Evolutionary conservation across 2,888 invertebrate genomes (phyloP).

Genomic region (Odontocerum albicorne): DNA sequence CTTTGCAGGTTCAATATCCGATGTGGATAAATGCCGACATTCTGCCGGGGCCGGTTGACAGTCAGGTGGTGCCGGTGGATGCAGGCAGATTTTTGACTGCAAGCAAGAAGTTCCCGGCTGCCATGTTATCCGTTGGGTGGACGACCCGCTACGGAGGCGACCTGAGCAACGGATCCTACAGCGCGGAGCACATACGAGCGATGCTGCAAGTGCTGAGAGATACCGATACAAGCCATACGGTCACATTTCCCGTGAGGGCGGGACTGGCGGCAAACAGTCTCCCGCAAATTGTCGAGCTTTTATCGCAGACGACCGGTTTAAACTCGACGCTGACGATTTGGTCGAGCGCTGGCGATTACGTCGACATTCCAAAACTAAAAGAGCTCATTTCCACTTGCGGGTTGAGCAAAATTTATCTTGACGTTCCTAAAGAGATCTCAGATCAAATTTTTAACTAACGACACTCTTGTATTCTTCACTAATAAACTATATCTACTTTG

Average conservation of each 20-base stretch:
- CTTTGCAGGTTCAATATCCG: constrained; percentile 66
- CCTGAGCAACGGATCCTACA: constrained; percentile 61
- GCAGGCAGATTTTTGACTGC: constrained; percentile 63
- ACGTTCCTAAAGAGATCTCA: constrained; percentile 68
- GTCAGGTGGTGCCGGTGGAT: constrained; percentile 62
- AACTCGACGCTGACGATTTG: constrained; percentile 78
- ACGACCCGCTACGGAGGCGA: constrained; percentile 67
- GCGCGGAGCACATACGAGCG: constrained; percentile 61
- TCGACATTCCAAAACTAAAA: constrained; percentile 66
- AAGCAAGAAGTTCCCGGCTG: constrained; percentile 60
- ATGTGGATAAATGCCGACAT: constrained; percentile 91
- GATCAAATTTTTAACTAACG: no score
- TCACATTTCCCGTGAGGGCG: constrained; percentile 82
- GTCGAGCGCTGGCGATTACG: constrained; percentile 68
- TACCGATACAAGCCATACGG: constrained; percentile 61
- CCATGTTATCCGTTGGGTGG: constrained; percentile 83
- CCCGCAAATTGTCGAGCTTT: constrained; percentile 60
- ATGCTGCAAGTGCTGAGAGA: constrained; percentile 66
- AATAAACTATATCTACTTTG: no score
- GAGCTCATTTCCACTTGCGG: constrained; percentile 69
- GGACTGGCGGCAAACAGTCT: constrained; percentile 68
- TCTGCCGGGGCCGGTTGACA: constrained; percentile 71
- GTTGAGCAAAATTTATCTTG: constrained; percentile 70
- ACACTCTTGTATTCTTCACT: no score
- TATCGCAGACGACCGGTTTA: constrained; percentile 53